These are phyloP conservation scores for Taphrorychus bicolor DNA, from an alignment of 2,888 invertebrate genomes.

Conservation along the genomic window DNA sequence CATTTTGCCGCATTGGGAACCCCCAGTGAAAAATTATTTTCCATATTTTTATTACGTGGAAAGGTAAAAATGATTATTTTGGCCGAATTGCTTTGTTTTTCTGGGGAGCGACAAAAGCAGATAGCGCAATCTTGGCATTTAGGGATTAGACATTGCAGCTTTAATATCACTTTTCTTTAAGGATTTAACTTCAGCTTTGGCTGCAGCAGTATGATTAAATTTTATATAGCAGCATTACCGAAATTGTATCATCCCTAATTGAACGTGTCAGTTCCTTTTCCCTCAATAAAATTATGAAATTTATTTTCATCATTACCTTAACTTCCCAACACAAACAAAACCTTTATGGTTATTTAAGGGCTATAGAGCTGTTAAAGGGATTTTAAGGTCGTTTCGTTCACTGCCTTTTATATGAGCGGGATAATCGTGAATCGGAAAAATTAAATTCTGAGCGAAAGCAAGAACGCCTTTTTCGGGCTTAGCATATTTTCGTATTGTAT, in stretches of 20 bases:
- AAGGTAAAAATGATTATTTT: conserved; percentile 31
- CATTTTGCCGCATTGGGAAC: conserved; percentile 26
- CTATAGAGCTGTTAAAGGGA: conserved; percentile 3
- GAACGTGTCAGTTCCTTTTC: background rate
- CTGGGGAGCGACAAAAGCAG: conserved; percentile 8
- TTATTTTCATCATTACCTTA: background rate
- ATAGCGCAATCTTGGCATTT: conserved; percentile 15
- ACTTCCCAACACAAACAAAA: background rate
- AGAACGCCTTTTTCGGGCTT: background rate
- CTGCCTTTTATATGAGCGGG: conserved; percentile 1
- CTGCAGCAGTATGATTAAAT: conserved; percentile 2
- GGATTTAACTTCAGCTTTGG: background rate
- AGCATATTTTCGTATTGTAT: background rate
- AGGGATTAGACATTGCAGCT: conserved; percentile 12
- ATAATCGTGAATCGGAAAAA: conserved; percentile 3
- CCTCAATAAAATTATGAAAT: background rate
- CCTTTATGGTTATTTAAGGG: background rate
- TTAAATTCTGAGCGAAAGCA: background rate
- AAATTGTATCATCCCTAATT: conserved; percentile 3
- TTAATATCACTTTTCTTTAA: conserved; percentile 14
- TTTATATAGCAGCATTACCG: background rate
- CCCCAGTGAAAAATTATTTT: conserved; percentile 23
- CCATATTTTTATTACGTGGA: conserved; percentile 30
- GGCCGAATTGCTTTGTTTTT: conserved; percentile 12
- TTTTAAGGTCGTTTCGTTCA: conserved; percentile 3